Percentiles rank a stretch among this genome's conserved stretches.
Conservation (phyloP, 1,140 invertebrate species). For the Papilio polytes region DNA sequence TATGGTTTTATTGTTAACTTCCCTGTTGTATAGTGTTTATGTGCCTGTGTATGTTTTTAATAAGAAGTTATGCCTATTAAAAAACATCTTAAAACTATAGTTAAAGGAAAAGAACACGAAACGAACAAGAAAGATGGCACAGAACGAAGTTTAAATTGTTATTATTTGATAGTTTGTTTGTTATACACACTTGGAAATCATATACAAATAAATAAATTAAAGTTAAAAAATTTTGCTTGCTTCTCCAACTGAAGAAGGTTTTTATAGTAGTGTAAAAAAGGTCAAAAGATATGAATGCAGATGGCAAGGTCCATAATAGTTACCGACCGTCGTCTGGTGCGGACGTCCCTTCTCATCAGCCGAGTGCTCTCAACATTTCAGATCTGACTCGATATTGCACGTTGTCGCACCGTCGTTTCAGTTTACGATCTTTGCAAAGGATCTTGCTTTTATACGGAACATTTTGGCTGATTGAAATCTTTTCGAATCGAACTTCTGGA, state of each 20-base stretch:
- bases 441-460: slow-evolving; percentile 53
- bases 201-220: background rate
- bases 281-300: slow-evolving; percentile 28
- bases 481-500: background rate
- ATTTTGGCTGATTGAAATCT: slow-evolving; percentile 46
- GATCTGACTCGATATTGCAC: slow-evolving; percentile 52
- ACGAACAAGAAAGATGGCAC: no score
- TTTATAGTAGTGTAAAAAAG: slow-evolving; percentile 23
- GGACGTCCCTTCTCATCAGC: slow-evolving; percentile 57
- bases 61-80: background rate
- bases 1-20: background rate
- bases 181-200: background rate
- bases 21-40: background rate
- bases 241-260: background rate
- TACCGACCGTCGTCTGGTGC: slow-evolving; percentile 43
- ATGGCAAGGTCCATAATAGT: slow-evolving; percentile 40
- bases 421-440: slow-evolving; percentile 58
- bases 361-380: slow-evolving; percentile 52
- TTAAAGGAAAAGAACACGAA: no score
- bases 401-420: slow-evolving; percentile 54
- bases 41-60: background rate
- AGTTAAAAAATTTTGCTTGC: background rate
- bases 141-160: background rate
- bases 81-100: background rate
- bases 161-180: background rate